phyloP scores from a whole-genome alignment of 1,140 invertebrate species.

The Drosophila lacertosa region DNA sequence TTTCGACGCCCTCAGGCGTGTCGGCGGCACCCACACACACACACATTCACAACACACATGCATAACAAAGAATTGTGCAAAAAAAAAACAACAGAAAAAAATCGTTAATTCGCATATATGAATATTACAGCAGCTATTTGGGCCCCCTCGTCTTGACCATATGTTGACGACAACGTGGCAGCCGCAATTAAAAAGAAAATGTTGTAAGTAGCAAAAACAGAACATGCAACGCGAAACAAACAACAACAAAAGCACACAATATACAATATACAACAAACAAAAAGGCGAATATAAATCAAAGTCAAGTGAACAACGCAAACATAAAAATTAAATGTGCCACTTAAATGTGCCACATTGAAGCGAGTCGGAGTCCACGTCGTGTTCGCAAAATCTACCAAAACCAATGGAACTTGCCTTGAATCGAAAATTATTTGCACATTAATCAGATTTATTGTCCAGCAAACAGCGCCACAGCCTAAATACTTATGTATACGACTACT shows the following conservation, averaged over 20 bases:
- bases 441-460: constrained; percentile 63
- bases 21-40: constrained; percentile 18
- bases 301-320: constrained; percentile 65
- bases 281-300: constrained; percentile 68
- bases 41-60: constrained; percentile 6
- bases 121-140: constrained; percentile 5
- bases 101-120: constrained; percentile 25
- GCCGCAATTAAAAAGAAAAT: constrained; percentile 44
- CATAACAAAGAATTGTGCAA: constrained; percentile 23
- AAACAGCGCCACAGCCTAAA: constrained; percentile 38
- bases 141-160: constrained; percentile 19
- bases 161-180: constrained; percentile 46
- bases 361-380: not conserved
- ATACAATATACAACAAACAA: constrained; percentile 19
- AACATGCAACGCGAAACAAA: constrained; percentile 18
- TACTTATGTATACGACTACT: constrained; percentile 20
- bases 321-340: constrained; percentile 61
- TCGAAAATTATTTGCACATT: constrained; percentile 65
- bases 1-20: constrained; percentile 57
- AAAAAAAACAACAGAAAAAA: constrained; percentile 22
- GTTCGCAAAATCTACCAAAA: constrained; percentile 9
- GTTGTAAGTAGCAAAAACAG: constrained; percentile 25
- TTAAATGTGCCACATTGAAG: constrained; percentile 57
- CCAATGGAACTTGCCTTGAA: constrained; percentile 48
- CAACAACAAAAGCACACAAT: constrained; percentile 5